These are phyloP conservation scores for Penaeus indicus DNA, from an alignment of 1,140 invertebrate genomes.

Conservation along the genomic window DNA sequence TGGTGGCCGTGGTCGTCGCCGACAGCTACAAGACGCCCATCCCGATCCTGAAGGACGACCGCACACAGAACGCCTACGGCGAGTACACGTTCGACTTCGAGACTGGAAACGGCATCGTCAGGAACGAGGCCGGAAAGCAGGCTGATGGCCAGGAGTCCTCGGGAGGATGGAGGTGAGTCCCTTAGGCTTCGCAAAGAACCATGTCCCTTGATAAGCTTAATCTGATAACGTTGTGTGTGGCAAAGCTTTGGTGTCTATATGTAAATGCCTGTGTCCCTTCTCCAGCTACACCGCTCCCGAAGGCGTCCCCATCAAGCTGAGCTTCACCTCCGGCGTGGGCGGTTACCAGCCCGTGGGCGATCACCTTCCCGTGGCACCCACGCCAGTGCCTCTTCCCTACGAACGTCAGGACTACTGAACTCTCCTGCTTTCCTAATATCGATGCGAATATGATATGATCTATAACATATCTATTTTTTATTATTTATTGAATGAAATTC, in stretches of 20 bases:
- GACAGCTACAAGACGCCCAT: constrained; percentile 11
- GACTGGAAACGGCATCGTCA: constrained; percentile 13
- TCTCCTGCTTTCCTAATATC: too few relatives aligned
- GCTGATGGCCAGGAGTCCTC: neutral
- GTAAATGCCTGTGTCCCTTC: neutral
- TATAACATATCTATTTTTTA: too few relatives aligned
- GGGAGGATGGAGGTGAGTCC: neutral
- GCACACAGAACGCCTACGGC: constrained; percentile 17
- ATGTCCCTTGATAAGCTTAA: neutral
- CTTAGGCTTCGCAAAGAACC: neutral
- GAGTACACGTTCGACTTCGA: constrained; percentile 24
- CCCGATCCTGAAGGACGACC: constrained; percentile 24
- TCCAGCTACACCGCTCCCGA: constrained; percentile 21
- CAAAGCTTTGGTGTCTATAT: neutral
- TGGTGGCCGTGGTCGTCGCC: constrained; percentile 3
- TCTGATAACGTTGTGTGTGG: too few relatives aligned
- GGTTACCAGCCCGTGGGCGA: constrained; percentile 2
- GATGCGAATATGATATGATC: too few relatives aligned
- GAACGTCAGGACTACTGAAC: neutral
- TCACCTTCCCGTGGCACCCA: neutral
- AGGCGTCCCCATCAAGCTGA: neutral
- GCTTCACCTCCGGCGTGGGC: neutral
- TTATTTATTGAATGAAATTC: too few relatives aligned
- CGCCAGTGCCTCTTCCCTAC: neutral
- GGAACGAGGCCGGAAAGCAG: constrained; percentile 1